Conservation (phyloP, 1,140 invertebrate species). For the Venturia canescens region DNA sequence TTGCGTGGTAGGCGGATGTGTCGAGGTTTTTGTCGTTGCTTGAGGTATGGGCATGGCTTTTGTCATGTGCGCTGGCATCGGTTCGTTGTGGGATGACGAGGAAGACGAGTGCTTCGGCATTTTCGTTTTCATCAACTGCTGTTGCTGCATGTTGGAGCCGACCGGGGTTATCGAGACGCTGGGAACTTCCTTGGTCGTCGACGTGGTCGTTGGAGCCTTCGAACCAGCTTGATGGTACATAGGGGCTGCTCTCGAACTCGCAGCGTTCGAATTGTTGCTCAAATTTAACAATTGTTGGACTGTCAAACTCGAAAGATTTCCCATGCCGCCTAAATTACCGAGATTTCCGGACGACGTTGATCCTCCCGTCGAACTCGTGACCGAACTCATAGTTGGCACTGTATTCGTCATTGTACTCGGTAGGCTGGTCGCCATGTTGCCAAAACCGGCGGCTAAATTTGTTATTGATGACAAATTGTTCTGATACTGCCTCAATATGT, state of each 20-base stretch:
- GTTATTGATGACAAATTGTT: constrained; percentile 64
- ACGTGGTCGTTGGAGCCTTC: constrained; percentile 51
- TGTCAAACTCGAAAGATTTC: constrained; percentile 55
- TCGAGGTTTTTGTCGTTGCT: background rate
- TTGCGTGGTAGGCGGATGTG: constrained; percentile 50
- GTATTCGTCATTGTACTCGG: constrained; percentile 52
- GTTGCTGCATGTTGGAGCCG: constrained; percentile 51
- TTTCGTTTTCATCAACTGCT: constrained; percentile 58
- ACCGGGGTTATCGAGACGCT: constrained; percentile 74
- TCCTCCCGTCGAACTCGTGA: constrained; percentile 41
- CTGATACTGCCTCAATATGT: constrained; percentile 71
- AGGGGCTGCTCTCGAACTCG: constrained; percentile 48
- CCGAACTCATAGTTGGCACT: constrained; percentile 59
- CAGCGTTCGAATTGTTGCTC: constrained; percentile 49
- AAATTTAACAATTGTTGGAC: constrained; percentile 63
- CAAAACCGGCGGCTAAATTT: constrained; percentile 61
- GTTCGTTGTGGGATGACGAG: constrained; percentile 48
- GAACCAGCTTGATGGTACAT: constrained; percentile 57
- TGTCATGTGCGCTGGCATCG: constrained; percentile 52
- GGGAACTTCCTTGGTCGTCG: constrained; percentile 65
- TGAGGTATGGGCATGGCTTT: constrained; percentile 40
- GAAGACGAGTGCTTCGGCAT: constrained; percentile 47
- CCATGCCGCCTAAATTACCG: constrained; percentile 51
- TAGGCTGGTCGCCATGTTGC: constrained; percentile 49
- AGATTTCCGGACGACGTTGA: constrained; percentile 47